Evolutionary conservation across 2,888 invertebrate species (phyloP).

Genomic region (Drosophila falleni): DNA sequence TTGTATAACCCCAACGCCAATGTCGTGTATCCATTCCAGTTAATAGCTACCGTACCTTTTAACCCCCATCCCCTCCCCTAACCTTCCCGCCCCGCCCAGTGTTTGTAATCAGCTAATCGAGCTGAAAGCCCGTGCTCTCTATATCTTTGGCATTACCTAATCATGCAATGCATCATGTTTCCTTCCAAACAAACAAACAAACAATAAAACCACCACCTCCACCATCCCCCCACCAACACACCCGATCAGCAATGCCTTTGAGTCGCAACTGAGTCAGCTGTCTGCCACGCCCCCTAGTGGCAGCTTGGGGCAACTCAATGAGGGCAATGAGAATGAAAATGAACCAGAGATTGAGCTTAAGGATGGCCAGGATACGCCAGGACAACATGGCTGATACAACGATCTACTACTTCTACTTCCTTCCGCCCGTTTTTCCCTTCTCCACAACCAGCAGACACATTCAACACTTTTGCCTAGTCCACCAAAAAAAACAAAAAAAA

Average conservation of each 20-base stretch:
- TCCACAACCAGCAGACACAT: constrained; percentile 23
- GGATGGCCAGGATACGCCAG: constrained; percentile 32
- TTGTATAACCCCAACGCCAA: constrained; percentile 4
- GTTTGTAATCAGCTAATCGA: constrained; percentile 26
- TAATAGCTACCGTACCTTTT: constrained; percentile 1
- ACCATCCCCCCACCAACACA: neutral
- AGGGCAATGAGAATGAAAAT: constrained; percentile 44
- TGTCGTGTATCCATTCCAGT: neutral
- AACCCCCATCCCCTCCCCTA: neutral
- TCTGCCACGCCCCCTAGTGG: constrained; percentile 38
- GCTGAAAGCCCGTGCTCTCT: constrained; percentile 5
- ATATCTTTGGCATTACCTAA: constrained; percentile 26
- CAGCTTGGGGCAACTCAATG: constrained; percentile 63
- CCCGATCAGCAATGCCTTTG: constrained; percentile 64
- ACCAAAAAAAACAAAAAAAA: constrained; percentile 8
- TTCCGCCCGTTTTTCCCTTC: constrained; percentile 12
- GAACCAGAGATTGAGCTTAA: constrained; percentile 12
- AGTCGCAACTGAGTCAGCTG: constrained; percentile 29
- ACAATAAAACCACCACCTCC: neutral
- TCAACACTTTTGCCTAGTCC: constrained; percentile 39
- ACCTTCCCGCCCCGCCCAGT: neutral
- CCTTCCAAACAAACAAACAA: constrained; percentile 34
- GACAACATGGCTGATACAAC: constrained; percentile 11
- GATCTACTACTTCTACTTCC: neutral
- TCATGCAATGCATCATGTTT: constrained; percentile 35